Percentiles rank a stretch among this genome's conserved stretches.
phyloP scores from a whole-genome alignment of 2,797 vertebrate genomes.

The Linurgus olivaceus region DNA sequence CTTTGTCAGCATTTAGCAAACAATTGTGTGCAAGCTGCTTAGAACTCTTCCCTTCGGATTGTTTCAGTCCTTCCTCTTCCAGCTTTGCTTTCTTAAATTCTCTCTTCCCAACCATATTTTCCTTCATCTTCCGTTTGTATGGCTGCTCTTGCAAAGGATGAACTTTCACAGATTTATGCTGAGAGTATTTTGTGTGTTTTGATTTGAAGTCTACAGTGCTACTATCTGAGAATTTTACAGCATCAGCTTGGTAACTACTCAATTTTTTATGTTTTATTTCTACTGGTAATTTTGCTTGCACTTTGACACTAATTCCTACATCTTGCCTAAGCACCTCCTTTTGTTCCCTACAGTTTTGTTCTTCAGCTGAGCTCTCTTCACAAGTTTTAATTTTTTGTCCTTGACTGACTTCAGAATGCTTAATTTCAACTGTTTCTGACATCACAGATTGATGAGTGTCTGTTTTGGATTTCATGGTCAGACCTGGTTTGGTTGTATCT shows the following conservation, averaged over 20 bases:
- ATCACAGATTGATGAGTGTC: background rate
- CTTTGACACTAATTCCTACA: background rate
- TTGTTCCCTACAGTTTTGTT: background rate
- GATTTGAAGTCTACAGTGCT: background rate
- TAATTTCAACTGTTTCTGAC: constrained; percentile 5
- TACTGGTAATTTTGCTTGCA: background rate
- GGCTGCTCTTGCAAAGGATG: constrained; percentile 52
- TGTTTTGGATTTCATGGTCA: background rate
- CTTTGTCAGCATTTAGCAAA: background rate
- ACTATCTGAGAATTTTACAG: background rate
- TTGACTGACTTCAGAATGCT: background rate
- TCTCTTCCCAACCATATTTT: background rate
- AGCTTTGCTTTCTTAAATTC: constrained; percentile 25
- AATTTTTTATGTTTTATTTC: background rate
- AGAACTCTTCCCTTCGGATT: background rate
- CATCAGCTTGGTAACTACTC: background rate
- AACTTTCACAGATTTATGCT: constrained; percentile 19
- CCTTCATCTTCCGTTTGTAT: constrained; percentile 54
- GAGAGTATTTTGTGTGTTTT: background rate
- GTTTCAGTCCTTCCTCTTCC: constrained; percentile 6
- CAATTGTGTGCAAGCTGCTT: background rate
- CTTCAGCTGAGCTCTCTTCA: constrained; percentile 14
- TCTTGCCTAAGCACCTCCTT: background rate
- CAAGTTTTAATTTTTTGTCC: constrained; percentile 1
- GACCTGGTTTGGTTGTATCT: background rate